These are phyloP conservation scores for Myotis brandtii DNA, from an alignment of 2,113 vertebrate genomes.

Conservation along the genomic window DNA sequence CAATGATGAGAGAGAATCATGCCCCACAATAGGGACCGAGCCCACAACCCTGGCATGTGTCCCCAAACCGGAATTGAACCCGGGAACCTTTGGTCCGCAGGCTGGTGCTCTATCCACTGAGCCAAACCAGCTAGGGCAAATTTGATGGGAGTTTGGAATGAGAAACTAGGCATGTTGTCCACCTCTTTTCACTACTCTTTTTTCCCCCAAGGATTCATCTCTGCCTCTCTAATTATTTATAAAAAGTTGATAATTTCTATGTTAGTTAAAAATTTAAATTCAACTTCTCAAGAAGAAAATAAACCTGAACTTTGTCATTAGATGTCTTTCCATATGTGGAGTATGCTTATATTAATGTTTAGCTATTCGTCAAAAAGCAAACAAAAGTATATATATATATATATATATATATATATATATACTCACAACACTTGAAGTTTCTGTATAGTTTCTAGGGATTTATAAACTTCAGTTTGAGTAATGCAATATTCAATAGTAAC, in stretches of 20 bases:
- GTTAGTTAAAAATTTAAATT: not conserved
- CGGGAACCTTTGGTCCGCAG: too few species aligned
- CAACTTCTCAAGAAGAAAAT: not conserved
- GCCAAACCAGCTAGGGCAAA: too few species aligned
- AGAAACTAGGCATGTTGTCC: not conserved
- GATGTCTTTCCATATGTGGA: not conserved
- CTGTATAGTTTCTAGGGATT: not conserved
- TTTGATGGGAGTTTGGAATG: not conserved
- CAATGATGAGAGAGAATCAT: too few species aligned
- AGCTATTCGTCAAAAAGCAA: not conserved
- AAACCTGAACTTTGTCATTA: not conserved
- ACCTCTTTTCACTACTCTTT: not conserved
- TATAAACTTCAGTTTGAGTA: not conserved
- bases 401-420: not conserved
- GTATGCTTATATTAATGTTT: not conserved
- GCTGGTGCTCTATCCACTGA: too few species aligned
- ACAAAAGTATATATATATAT: not conserved
- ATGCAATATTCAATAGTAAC: not conserved
- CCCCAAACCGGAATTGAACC: too few species aligned
- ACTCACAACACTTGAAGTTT: not conserved
- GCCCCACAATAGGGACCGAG: too few species aligned
- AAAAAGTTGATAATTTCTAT: not conserved
- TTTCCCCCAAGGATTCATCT: not conserved
- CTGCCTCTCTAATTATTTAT: not conserved
- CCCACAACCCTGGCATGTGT: too few species aligned